Evolutionary conservation across 1,140 invertebrate genomes (phyloP).

Genomic region (Atta cephalotes): DNA sequence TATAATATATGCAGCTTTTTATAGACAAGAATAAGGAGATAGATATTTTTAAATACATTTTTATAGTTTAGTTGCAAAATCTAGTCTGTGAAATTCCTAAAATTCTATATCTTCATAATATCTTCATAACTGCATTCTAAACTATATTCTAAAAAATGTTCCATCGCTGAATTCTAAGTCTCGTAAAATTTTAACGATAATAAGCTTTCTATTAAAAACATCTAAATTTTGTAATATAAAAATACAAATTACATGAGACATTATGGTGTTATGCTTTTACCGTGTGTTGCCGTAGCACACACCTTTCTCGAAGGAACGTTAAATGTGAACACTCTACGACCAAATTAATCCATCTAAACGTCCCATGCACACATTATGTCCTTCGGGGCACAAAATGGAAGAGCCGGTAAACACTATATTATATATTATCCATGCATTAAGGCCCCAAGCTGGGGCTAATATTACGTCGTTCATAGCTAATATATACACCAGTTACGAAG

Average conservation of each 20-base stretch:
- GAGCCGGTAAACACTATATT: constrained; percentile 25
- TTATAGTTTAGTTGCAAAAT: neutral
- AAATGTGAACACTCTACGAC: constrained; percentile 9
- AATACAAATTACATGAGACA: neutral
- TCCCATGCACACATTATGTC: neutral
- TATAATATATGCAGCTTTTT: neutral
- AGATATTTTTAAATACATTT: neutral
- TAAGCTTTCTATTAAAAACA: neutral
- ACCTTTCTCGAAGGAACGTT: neutral
- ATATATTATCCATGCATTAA: constrained; percentile 32
- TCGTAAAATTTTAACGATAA: neutral
- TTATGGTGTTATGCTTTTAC: neutral
- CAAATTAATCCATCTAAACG: constrained; percentile 14
- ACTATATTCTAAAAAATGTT: neutral
- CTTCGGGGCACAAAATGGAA: neutral
- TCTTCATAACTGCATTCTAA: neutral
- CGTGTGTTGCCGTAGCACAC: neutral
- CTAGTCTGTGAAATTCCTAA: neutral
- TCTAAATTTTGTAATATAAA: neutral
- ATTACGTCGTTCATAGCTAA: constrained; percentile 10
- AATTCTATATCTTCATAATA: neutral
- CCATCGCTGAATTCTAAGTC: neutral
- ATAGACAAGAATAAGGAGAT: neutral
- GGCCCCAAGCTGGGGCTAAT: constrained; percentile 9
- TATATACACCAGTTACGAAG: constrained; percentile 1